These are phyloP conservation scores for Cepaea nemoralis DNA, from an alignment of 1,140 invertebrate species.

Conservation along the genomic window DNA sequence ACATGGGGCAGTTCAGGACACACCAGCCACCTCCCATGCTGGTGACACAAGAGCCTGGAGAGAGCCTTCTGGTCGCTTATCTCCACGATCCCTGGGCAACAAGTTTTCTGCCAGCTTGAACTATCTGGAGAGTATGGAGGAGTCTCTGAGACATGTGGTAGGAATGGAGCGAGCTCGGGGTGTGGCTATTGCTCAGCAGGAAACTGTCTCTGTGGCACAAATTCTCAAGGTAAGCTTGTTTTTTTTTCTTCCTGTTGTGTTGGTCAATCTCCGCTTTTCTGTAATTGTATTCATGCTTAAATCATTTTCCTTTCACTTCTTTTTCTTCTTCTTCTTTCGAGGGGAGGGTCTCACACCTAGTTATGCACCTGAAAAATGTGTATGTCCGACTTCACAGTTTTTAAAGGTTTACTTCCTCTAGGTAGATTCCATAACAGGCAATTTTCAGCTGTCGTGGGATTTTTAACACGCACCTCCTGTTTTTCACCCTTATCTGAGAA, in stretches of 20 bases:
- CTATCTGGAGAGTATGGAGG: constrained; percentile 69
- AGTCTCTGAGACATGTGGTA: constrained; percentile 66
- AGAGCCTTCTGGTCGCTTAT: constrained; percentile 10
- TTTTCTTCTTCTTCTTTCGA: too few relatives aligned
- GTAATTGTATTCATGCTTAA: neutral
- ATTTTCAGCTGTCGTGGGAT: too few relatives aligned
- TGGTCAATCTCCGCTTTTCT: neutral
- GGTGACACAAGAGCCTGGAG: neutral
- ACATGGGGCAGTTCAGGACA: too few relatives aligned
- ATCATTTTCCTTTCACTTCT: neutral
- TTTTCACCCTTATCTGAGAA: too few relatives aligned
- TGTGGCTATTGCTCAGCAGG: constrained; percentile 71
- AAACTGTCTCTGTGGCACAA: constrained; percentile 71
- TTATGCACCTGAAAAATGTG: too few relatives aligned
- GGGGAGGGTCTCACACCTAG: too few relatives aligned
- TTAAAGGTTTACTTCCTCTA: too few relatives aligned
- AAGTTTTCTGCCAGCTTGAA: constrained; percentile 66
- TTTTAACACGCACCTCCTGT: too few relatives aligned
- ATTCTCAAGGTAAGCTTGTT: constrained; percentile 65
- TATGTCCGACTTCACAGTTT: too few relatives aligned
- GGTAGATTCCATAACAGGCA: too few relatives aligned
- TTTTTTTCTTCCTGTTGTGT: neutral
- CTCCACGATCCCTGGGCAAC: constrained; percentile 63
- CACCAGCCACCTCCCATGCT: too few relatives aligned
- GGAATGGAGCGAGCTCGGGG: constrained; percentile 67